These are phyloP conservation scores for Pogonomyrmex californicus DNA, from an alignment of 1,140 invertebrate species.

Conservation along the genomic window DNA sequence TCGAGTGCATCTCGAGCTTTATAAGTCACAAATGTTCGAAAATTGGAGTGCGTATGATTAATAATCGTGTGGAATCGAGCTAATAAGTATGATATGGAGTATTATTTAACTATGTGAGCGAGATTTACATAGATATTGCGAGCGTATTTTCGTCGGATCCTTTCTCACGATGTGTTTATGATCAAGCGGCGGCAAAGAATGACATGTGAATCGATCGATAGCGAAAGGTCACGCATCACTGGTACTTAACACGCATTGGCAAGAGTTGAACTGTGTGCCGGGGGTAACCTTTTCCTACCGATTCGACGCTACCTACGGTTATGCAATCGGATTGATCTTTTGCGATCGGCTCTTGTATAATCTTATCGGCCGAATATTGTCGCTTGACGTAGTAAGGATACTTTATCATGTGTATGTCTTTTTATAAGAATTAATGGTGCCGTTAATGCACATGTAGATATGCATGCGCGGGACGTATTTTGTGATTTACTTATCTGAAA, in stretches of 20 bases:
- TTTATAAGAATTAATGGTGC: background rate
- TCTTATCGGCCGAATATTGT: conserved; percentile 20
- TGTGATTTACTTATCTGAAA: background rate
- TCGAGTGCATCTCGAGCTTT: conserved; percentile 79
- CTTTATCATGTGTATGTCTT: conserved; percentile 1
- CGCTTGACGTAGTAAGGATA: background rate
- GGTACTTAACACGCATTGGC: conserved; percentile 48
- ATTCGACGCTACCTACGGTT: conserved; percentile 50
- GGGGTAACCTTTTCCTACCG: conserved; percentile 65
- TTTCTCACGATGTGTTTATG: conserved; percentile 63
- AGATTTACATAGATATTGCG: background rate
- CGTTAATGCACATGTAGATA: background rate
- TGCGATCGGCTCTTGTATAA: conserved; percentile 30
- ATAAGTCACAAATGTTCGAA: conserved; percentile 78
- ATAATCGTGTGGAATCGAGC: background rate
- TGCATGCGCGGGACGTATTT: background rate
- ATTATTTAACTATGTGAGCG: background rate
- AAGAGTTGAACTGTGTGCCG: conserved; percentile 65
- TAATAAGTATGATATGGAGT: background rate
- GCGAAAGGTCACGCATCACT: conserved; percentile 61
- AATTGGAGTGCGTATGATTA: conserved; percentile 1
- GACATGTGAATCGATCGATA: conserved; percentile 63
- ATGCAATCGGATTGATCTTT: conserved; percentile 66
- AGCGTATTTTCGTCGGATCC: conserved; percentile 30
- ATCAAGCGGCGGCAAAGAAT: conserved; percentile 39